Percentiles rank a stretch among this genome's conserved stretches.
Evolutionary conservation across 92 coral and sea anemone species (phyloP).

Genomic region (Bergia puertoricense): DNA sequence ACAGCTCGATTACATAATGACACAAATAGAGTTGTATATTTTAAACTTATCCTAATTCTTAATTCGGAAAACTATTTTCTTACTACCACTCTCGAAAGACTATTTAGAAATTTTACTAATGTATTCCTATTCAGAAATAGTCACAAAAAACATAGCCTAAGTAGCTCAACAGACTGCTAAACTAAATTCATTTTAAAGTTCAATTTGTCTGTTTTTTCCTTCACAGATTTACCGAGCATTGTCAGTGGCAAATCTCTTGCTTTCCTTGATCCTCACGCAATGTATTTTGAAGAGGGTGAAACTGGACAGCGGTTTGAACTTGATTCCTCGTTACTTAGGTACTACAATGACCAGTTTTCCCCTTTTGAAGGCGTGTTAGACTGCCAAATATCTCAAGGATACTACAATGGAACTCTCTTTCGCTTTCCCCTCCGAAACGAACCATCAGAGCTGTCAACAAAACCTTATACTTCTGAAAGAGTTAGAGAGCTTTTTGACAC

Average conservation of each 20-base stretch:
- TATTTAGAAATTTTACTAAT: too few relatives aligned
- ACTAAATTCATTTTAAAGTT: conserved; percentile 15
- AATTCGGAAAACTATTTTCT: too few relatives aligned
- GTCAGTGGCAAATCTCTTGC: conserved; percentile 81
- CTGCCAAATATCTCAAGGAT: conserved; percentile 30
- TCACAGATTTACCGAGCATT: conserved; percentile 87
- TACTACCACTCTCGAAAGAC: too few relatives aligned
- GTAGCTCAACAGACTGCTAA: background rate
- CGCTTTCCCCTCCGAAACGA: conserved; percentile 56
- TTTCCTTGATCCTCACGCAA: conserved; percentile 89
- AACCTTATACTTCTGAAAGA: conserved; percentile 39
- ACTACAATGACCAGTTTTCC: conserved; percentile 44
- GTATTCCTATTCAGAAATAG: too few relatives aligned
- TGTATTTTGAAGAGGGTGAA: conserved; percentile 72
- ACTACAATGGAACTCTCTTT: conserved; percentile 50
- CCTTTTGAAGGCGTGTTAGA: conserved; percentile 54
- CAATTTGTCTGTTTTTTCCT: background rate
- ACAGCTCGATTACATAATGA: too few relatives aligned
- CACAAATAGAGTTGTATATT: too few relatives aligned
- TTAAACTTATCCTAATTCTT: too few relatives aligned
- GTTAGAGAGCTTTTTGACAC: conserved; percentile 36
- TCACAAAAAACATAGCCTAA: background rate
- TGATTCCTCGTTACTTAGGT: conserved; percentile 4
- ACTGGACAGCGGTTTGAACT: conserved; percentile 77
- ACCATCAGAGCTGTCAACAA: conserved; percentile 50